Percentiles rank a stretch among this genome's conserved stretches.
phyloP scores from a whole-genome alignment of 2,888 invertebrate genomes.

The Eretmocerus hayati region DNA sequence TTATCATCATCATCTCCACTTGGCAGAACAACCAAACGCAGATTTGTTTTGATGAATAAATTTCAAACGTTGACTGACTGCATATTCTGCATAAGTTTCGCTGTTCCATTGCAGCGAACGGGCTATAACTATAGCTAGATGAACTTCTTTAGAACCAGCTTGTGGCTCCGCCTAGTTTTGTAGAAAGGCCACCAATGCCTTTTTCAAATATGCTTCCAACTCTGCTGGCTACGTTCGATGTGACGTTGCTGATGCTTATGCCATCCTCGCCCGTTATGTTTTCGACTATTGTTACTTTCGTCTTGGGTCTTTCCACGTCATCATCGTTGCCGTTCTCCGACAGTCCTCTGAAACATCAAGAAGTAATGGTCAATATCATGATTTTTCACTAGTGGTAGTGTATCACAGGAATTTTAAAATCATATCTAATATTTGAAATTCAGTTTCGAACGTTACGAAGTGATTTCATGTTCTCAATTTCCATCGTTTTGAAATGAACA shows the following conservation, averaged over 20 bases:
- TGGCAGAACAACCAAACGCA: conserved; percentile 32
- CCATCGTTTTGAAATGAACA: too few species aligned
- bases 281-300: conserved; percentile 57
- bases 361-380: too few species aligned
- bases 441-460: too few species aligned
- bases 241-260: conserved; percentile 70
- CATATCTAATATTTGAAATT: too few species aligned
- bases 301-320: conserved; percentile 53
- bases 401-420: too few species aligned
- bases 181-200: conserved; percentile 82
- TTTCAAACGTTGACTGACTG: background rate
- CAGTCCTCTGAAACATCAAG: conserved; percentile 33
- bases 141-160: conserved; percentile 68
- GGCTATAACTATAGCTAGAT: conserved; percentile 6
- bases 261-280: conserved; percentile 61
- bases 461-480: too few species aligned
- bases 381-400: too few species aligned
- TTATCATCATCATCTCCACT: conserved; percentile 1
- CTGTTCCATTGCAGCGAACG: background rate
- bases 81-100: background rate
- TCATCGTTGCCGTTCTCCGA: conserved; percentile 53
- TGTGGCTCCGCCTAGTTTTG: conserved; percentile 76
- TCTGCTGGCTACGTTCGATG: conserved; percentile 79
- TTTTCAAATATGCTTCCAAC: conserved; percentile 86
- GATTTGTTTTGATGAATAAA: background rate